These are phyloP conservation scores for Phocides pigmalion DNA, from an alignment of 1,140 invertebrate genomes.

Conservation along the genomic window DNA sequence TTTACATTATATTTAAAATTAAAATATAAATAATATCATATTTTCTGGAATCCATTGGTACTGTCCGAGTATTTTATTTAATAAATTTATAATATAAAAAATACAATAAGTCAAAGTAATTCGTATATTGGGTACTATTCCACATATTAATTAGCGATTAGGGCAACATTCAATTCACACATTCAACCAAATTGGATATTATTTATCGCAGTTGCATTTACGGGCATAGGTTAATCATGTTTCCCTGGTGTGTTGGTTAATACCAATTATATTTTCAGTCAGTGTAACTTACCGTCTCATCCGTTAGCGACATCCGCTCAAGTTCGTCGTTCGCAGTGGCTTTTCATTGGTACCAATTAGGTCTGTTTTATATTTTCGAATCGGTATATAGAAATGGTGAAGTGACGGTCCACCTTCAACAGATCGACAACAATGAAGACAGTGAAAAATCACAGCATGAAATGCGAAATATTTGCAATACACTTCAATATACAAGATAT, in stretches of 20 bases:
- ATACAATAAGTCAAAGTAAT: too few relatives aligned
- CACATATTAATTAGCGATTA: too few relatives aligned
- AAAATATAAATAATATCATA: too few relatives aligned
- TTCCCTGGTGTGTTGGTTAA: conserved; percentile 1
- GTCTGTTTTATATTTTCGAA: conserved; percentile 18
- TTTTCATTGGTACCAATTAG: conserved; percentile 14
- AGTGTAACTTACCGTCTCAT: conserved; percentile 11
- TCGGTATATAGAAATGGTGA: conserved; percentile 38
- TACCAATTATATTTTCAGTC: conserved; percentile 13
- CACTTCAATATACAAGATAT: conserved; percentile 36
- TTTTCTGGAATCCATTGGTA: too few relatives aligned
- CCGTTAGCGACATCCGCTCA: not conserved
- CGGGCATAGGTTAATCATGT: not conserved
- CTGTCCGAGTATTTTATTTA: too few relatives aligned
- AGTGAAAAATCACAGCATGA: conserved; percentile 51
- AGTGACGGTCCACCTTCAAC: conserved; percentile 66
- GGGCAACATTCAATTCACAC: too few relatives aligned
- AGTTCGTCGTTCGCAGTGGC: not conserved
- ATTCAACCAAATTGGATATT: too few relatives aligned
- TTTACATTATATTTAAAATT: too few relatives aligned
- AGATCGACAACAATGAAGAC: conserved; percentile 68
- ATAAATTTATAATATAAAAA: too few relatives aligned
- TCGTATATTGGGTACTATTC: too few relatives aligned
- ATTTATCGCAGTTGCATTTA: not conserved
- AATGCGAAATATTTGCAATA: conserved; percentile 37